Percentiles rank a stretch among this genome's conserved stretches.
phyloP scores from a whole-genome alignment of 2,888 invertebrate genomes.

The Amblyteles armatorius region DNA sequence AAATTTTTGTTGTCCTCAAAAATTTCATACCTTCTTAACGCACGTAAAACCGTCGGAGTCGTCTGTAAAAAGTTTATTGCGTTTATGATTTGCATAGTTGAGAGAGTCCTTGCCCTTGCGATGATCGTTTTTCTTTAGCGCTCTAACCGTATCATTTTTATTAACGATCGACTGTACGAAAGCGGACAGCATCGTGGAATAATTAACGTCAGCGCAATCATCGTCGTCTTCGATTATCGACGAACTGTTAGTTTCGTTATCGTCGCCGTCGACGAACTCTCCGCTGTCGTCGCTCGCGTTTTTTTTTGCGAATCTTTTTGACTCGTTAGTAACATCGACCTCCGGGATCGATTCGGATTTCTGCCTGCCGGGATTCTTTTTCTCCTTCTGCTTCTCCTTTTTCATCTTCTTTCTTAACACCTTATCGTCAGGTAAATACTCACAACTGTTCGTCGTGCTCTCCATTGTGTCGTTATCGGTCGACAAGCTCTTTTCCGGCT shows the following conservation, averaged over 20 bases:
- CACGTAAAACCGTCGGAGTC: conserved; percentile 38
- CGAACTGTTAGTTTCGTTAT: conserved; percentile 8
- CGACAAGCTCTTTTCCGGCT: not conserved
- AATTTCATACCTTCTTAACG: conserved; percentile 50
- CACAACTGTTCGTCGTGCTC: not conserved
- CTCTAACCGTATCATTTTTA: conserved; percentile 43
- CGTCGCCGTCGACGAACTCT: not conserved
- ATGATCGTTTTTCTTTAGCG: conserved; percentile 32
- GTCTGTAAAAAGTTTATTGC: conserved; percentile 11
- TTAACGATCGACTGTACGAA: conserved; percentile 59
- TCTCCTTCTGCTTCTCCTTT: conserved; percentile 61
- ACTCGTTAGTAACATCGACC: not conserved
- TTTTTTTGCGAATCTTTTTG: not conserved
- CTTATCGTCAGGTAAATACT: conserved; percentile 31
- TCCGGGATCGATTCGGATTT: not conserved
- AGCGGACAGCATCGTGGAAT: conserved; percentile 41
- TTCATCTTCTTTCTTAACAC: conserved; percentile 61
- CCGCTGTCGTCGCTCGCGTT: not conserved
- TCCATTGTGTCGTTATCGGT: conserved; percentile 12
- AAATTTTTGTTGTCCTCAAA: not conserved
- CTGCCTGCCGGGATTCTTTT: conserved; percentile 42
- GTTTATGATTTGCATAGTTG: conserved; percentile 4
- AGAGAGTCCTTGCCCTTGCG: conserved; percentile 8
- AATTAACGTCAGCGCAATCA: conserved; percentile 43
- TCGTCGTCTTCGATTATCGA: not conserved